Base-by-base conservation (phyloP, 1,140 invertebrate species). In the Ceratina calcarata region DNA sequence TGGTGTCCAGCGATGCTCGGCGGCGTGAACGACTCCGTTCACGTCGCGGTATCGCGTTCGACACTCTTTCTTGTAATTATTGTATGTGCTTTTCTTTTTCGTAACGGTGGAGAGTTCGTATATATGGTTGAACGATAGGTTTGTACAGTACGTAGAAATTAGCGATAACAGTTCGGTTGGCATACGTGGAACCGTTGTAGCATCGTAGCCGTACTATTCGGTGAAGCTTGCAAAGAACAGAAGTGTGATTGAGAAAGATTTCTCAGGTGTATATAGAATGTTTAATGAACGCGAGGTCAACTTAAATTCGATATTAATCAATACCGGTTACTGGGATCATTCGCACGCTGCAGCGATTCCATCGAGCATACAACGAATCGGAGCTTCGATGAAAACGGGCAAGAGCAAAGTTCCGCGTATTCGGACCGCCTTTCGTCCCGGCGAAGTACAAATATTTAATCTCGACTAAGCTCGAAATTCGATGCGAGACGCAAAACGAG, bases 401-500 rank as follows among this genome's bases (percentile, higher is more conserved):
- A 83, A 78, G 60, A 74, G 55, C 7, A 73, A 80, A 76, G 81
- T 86, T 85, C 81, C 88, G 84, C 89, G 88, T 86, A 80, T 91
- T 90, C 87, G 89, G 86, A 45, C 87, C 90, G 79, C 70, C 80
- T 91, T 85, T 86, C 84, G 82, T 80, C 81, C 83, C 89, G 84
- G 81, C 80, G 78, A 80, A 86, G 76, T 80, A 76, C 45, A 77
- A 82, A 85, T 81, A 89, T 91, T 88, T 90, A 90, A 90, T 89
- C 89, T 82, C 90, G 90, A 91, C 90, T 91, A 91, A 91, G 89
- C 90, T 91, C 90, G 90, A 91, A 90, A 83, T 78, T 83, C 82
- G 84, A 45, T 45, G 82, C 81, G 57, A 76, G 51, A 51, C 75
- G 71, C 64, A 55, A 49, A 53, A n/a, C 37, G 55, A 57, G 55